Evolutionary conservation across 2,797 vertebrate species (phyloP), one percentile per base, ranked within the genome.

Genomic region (Alosa sapidissima): DNA sequence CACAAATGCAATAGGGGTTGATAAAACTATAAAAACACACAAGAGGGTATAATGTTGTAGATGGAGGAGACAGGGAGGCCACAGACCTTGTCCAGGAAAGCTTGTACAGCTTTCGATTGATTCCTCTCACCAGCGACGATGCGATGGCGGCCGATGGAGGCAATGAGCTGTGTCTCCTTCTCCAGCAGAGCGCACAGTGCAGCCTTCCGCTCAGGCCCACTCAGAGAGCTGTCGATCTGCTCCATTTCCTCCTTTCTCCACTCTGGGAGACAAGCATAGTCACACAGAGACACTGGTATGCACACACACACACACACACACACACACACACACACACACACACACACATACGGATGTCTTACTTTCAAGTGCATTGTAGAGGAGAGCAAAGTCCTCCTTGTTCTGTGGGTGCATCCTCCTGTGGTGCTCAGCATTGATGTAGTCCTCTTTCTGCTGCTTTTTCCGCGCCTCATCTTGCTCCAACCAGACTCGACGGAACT

Each of bases 291-390:
- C 62, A 82, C 81, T 68, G 52, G 51, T 55, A 78, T 21, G 28
- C 52, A 84, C 81, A 86, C 45, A 88, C 60, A 84, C 45, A 19
- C 54, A 1, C 54, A 58, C 54, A 3, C 28, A 75, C 68, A 36
- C 81, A 81, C 21, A 9, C 81, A 81, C 28, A 5, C 68, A 58
- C 54, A 9, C 28, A 75, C 68, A 36, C 81, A 49, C 8, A 11
- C 81, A 81, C 48, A 82, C 11, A 14, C 72, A 60, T 2, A 41
- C 24, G 65, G 5, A 62, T 28, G 11, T 5, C 97, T 91, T 95
- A 99, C 98, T 90, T 92, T 98, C 95, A 81, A 99, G 90, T n/a
- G 96, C 96, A 84, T 94, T 94, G 93, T 95, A 98, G 60, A 97
- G 94, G 85, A 98, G 93, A 68, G 96, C 95, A 90, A 99, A 97